Evolutionary conservation across 1,140 invertebrate species (phyloP), one percentile per base, ranked within the genome.

Genomic region (Drosophila ambigua): DNA sequence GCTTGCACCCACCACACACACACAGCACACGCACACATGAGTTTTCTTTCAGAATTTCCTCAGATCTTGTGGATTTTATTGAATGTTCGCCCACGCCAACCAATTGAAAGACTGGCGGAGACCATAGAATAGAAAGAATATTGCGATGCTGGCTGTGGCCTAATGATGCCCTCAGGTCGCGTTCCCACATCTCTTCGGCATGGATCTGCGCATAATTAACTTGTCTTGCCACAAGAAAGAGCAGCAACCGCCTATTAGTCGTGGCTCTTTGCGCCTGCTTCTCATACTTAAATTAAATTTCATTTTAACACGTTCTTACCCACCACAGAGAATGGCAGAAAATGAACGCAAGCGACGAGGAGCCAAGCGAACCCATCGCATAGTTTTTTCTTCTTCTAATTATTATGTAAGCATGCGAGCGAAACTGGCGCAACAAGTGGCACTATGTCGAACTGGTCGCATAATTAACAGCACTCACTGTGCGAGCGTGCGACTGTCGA

Each of bases 331-430:
- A n/a, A 44, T 31, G 43, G 28, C 8, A 50, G 28, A 50, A 26
- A 61, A 5, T 9, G 8, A 0, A 31, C 7, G 46, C 23, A 24
- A 49, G 43, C 54, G 43, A 28, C 49, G 54, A 65, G 23, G 26
- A 46, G 57, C 35, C 28, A 39, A 39, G 58, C 67, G 61, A 57
- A 71, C 67, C 75, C 61, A 75, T 76, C 64, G 16, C 16, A 76
- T 20, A 20, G 2, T 20, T 20, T 20, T 20, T 20, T n/a, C n/a
- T 68, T 67, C 16, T 79, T 76, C 75, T 88, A 83, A 73, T 88
- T 88, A 88, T 88, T 88, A 88, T 88, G 79, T 88, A 88, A 88
- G 83, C 84, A 88, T 89, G 83, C 84, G 68, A 87, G 69, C 72
- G 66, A 81, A 87, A 82, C 83, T 82, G 69, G 82, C 61, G 58